Conservation (phyloP, 2,797 vertebrate genomes). For the Eulemur coronatus region DNA sequence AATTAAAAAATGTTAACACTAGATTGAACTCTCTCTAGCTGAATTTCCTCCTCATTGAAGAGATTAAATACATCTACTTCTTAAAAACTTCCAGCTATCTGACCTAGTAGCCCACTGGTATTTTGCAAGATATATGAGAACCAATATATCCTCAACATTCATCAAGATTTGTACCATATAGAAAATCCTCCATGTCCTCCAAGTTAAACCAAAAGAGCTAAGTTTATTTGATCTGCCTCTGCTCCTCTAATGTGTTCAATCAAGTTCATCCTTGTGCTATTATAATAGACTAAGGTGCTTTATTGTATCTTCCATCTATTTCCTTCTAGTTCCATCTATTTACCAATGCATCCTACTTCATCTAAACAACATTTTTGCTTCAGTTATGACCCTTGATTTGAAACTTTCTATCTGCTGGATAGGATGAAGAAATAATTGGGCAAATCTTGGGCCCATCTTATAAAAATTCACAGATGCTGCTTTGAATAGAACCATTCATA, state of each 20-base stretch:
- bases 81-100: neutral
- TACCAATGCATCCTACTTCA: neutral
- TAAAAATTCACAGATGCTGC: slow-evolving; percentile 72
- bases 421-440: slow-evolving; percentile 60
- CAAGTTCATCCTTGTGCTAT: neutral
- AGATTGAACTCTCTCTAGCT: neutral
- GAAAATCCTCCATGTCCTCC: neutral
- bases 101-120: neutral
- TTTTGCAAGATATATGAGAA: slow-evolving; percentile 16
- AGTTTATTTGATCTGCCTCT: neutral
- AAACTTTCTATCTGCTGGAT: slow-evolving; percentile 40
- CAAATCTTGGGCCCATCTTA: slow-evolving; percentile 57
- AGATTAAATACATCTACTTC: neutral
- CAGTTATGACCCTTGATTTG: slow-evolving; percentile 31
- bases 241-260: neutral
- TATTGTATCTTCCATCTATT: neutral
- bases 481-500: slow-evolving; percentile 66
- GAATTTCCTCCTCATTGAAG: neutral
- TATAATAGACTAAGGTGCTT: neutral
- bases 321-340: neutral
- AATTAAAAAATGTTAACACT: neutral
- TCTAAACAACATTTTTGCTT: slow-evolving; percentile 8
- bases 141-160: neutral
- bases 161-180: neutral
- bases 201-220: neutral